Evolutionary conservation across 1,140 invertebrate genomes (phyloP).

Genomic region (Polyergus mexicanus): DNA sequence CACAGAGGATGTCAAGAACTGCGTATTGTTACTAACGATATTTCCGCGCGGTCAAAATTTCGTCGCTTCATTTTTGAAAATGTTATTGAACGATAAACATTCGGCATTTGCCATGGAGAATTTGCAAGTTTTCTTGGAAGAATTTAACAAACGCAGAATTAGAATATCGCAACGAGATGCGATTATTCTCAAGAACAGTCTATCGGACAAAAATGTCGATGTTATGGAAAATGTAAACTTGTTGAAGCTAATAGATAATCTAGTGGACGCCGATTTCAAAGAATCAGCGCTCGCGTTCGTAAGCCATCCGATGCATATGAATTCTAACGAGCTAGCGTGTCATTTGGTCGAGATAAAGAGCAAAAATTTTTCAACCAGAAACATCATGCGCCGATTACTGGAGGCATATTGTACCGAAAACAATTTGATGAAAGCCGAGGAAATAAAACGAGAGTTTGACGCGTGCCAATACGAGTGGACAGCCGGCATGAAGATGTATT

Average conservation of each 20-base stretch:
- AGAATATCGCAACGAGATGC: conserved; percentile 16
- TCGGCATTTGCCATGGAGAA: background rate
- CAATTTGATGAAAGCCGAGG: conserved; percentile 84
- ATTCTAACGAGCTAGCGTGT: conserved; percentile 84
- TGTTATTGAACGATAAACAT: background rate
- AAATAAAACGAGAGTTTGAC: conserved; percentile 85
- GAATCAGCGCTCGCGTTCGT: background rate
- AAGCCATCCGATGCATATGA: conserved; percentile 86
- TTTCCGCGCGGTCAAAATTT: conserved; percentile 30
- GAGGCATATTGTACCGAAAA: conserved; percentile 85
- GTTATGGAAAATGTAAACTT: background rate
- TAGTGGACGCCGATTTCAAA: background rate
- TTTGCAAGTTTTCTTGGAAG: conserved; percentile 34
- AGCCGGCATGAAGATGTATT: conserved; percentile 86
- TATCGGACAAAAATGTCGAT: background rate
- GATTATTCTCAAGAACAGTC: background rate
- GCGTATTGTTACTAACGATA: conserved; percentile 74
- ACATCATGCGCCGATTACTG: conserved; percentile 86
- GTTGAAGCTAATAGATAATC: background rate
- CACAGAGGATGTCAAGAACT: conserved; percentile 70
- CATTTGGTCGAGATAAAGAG: conserved; percentile 87
- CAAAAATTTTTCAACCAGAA: conserved; percentile 87
- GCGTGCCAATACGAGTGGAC: conserved; percentile 85
- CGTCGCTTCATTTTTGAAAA: conserved; percentile 40
- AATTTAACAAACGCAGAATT: conserved; percentile 9